A percentile compares a stretch with the other conserved stretches of the same genome.
These are phyloP conservation scores for Augochlora pura DNA, from an alignment of 1,140 invertebrate genomes.

Conservation along the genomic window DNA sequence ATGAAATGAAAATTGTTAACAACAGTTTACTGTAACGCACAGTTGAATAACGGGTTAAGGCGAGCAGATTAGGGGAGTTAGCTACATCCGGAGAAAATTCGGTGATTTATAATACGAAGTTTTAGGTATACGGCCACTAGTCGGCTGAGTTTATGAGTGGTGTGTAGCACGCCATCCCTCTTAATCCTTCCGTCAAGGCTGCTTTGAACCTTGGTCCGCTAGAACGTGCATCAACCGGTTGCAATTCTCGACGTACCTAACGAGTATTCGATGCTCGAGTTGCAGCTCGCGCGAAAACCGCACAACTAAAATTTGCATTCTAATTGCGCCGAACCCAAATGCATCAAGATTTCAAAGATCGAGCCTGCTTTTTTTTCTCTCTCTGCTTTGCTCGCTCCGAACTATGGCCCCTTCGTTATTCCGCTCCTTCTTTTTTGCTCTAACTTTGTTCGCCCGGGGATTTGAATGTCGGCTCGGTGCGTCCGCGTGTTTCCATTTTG, in stretches of 20 bases:
- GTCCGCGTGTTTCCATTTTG: background rate
- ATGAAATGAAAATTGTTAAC: background rate
- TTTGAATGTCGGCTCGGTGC: background rate
- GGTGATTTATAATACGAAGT: background rate
- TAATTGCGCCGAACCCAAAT: background rate
- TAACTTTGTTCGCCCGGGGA: background rate
- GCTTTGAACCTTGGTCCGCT: background rate
- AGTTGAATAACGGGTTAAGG: background rate
- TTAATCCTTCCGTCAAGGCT: conserved; percentile 4
- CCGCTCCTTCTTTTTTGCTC: background rate
- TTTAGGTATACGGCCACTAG: background rate
- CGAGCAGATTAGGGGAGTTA: background rate
- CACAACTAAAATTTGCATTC: background rate
- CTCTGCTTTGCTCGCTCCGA: background rate
- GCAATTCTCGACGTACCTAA: background rate
- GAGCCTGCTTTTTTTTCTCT: background rate
- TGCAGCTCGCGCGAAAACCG: background rate
- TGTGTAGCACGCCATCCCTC: background rate
- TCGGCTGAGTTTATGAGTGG: background rate
- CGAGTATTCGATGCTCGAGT: background rate
- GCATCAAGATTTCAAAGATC: background rate
- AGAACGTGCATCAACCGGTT: background rate
- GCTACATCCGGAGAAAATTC: background rate
- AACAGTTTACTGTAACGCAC: background rate
- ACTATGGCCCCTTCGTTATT: background rate